A percentile compares a stretch with the other conserved stretches of the same genome.
Evolutionary conservation across 2,797 vertebrate species (phyloP).

Genomic region (Manis javanica): DNA sequence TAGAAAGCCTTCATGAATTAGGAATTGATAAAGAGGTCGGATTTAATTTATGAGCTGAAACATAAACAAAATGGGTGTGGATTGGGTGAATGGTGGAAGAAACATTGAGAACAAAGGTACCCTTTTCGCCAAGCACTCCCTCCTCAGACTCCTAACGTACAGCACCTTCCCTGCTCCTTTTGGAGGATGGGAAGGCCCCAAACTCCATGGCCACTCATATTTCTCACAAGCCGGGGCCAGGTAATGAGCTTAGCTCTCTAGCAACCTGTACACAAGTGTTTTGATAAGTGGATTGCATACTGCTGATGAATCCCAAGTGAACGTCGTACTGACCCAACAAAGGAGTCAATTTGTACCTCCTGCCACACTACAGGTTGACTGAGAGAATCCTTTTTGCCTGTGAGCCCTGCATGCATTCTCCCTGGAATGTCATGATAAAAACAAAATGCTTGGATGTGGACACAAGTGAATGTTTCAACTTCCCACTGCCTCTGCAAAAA

Average conservation of each 20-base stretch:
- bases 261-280: slow-evolving; percentile 80
- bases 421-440: neutral
- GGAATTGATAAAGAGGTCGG: neutral
- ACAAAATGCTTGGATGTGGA: neutral
- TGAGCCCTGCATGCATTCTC: neutral
- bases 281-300: slow-evolving; percentile 81
- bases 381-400: neutral
- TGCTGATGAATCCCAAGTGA: slow-evolving; percentile 80
- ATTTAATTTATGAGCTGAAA: neutral
- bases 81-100: neutral
- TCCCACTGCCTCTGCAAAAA: neutral
- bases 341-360: slow-evolving; percentile 76
- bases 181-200: neutral
- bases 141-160: neutral
- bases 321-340: slow-evolving; percentile 69
- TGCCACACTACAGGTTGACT: neutral
- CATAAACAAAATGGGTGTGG: neutral
- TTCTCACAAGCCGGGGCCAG: slow-evolving; percentile 59
- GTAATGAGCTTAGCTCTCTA: slow-evolving; percentile 84
- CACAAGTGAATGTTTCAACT: neutral
- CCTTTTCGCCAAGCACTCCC: neutral
- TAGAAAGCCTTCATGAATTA: neutral
- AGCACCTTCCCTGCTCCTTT: neutral
- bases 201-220: neutral
- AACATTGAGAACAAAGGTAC: neutral